These are phyloP conservation scores for Drosophila neutralis DNA, from an alignment of 2,888 invertebrate species.

Conservation along the genomic window DNA sequence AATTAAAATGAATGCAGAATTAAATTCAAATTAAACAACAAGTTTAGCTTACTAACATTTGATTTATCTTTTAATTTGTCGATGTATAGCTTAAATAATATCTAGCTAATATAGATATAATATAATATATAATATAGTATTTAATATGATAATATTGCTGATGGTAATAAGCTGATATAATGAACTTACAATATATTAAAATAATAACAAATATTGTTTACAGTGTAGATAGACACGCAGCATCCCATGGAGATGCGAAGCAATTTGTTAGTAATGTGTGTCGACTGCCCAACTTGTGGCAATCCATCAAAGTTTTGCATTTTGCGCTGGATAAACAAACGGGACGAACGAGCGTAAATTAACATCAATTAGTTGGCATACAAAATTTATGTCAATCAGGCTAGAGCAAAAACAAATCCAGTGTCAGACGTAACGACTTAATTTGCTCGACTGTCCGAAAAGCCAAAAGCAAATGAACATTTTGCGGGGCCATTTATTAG, in stretches of 20 bases:
- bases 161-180: background rate
- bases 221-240: background rate
- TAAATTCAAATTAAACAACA: background rate
- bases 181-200: background rate
- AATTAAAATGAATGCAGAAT: background rate
- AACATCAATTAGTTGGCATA: conserved; percentile 74
- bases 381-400: conserved; percentile 72
- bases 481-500: conserved; percentile 56
- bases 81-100: background rate
- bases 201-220: background rate
- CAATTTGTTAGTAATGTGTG: conserved; percentile 10
- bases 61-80: background rate
- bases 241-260: conserved; percentile 5
- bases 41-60: background rate
- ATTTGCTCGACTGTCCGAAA: conserved; percentile 45
- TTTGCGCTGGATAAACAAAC: conserved; percentile 28
- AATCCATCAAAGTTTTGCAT: conserved; percentile 62
- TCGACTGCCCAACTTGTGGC: conserved; percentile 3
- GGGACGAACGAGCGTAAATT: conserved; percentile 49
- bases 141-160: background rate
- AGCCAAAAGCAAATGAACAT: conserved; percentile 60
- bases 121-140: no score
- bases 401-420: conserved; percentile 46
- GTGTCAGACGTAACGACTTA: conserved; percentile 50
- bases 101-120: background rate